Evolutionary conservation across 1,140 invertebrate genomes (phyloP), one percentile per base, ranked within the genome.

Genomic region (Drosophila bocqueti): DNA sequence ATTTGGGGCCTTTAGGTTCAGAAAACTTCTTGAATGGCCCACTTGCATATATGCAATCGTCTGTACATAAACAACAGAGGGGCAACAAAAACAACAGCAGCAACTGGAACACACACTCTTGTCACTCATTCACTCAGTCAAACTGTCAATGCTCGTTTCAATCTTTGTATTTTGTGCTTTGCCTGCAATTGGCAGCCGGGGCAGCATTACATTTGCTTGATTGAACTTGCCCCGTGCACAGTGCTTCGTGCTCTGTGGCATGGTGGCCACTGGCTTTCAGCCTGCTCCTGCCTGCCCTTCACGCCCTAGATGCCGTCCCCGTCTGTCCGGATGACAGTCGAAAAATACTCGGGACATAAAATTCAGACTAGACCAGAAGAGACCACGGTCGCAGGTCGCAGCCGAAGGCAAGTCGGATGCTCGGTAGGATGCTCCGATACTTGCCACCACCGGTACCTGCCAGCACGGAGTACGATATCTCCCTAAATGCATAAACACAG

Each of bases 131-230:
- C 68, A 62, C 63, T 66, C 78, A 85, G 82, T 85, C 83, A 85
- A 81, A 79, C 83, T 85, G 82, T 85, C 83, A 81, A 76, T 86
- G 79, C 69, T 75, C 69, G 82, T 79, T 85, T 85, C 83, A 76
- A 81, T 85, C 83, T 85, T 85, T 85, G 83, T 85, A 68, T 81
- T 75, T 85, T 81, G 75, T 81, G 75, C 78, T 79, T 79, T 80
- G 75, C 75, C 75, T 85, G 83, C 83, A 85, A 85, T 86, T 85
- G 83, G 78, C 83, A 84, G 81, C 40, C 81, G 46, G 62, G 55
- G 81, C 76, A 83, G 43, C 77, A 85, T 85, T 85, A 81, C 83
- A 85, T 85, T 85, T 85, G 78, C 83, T 85, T 85, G 83, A 85
- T 85, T 85, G 83, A 85, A 85, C 83, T 81, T 79, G 43, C 81